These are phyloP conservation scores for Tinea semifulvella DNA, from an alignment of 2,888 invertebrate species.

Conservation along the genomic window DNA sequence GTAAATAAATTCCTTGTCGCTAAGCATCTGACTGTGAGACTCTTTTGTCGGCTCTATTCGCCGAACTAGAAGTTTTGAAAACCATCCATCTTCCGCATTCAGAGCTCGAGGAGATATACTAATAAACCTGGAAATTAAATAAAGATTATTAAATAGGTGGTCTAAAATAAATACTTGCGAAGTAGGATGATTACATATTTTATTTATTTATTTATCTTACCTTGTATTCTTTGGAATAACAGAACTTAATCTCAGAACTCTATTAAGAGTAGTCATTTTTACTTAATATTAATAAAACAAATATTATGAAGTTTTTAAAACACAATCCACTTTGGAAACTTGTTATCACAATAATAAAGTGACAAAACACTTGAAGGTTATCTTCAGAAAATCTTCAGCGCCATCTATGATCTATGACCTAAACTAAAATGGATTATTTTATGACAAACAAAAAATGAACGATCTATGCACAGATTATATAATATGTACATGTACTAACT, in stretches of 20 bases:
- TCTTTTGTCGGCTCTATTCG: conserved; percentile 95
- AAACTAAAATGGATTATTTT: conserved; percentile 23
- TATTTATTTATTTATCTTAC: conserved; percentile 33
- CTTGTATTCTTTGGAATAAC: conserved; percentile 46
- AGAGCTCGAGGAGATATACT: conserved; percentile 42
- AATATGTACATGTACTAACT: too few species aligned
- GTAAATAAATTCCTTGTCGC: conserved; percentile 95
- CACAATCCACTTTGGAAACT: conserved; percentile 23
- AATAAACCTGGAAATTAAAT: conserved; percentile 36
- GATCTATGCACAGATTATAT: too few species aligned
- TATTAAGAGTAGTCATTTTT: conserved; percentile 51
- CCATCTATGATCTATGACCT: conserved; percentile 38
- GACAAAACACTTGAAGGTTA: conserved; percentile 65
- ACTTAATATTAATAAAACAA: conserved; percentile 7
- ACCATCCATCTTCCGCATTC: conserved; percentile 78
- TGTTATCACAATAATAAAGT: conserved; percentile 49
- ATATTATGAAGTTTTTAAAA: not conserved
- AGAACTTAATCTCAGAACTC: conserved; percentile 39
- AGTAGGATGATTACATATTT: too few species aligned
- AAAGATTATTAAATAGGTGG: conserved; percentile 14
- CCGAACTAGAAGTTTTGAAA: conserved; percentile 87
- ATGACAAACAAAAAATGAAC: too few species aligned
- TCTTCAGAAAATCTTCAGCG: conserved; percentile 29
- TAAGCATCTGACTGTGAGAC: conserved; percentile 95
- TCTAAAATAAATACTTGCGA: not conserved